phyloP scores from a whole-genome alignment of 2,113 vertebrate genomes.

The Lipophrys pholis region DNA sequence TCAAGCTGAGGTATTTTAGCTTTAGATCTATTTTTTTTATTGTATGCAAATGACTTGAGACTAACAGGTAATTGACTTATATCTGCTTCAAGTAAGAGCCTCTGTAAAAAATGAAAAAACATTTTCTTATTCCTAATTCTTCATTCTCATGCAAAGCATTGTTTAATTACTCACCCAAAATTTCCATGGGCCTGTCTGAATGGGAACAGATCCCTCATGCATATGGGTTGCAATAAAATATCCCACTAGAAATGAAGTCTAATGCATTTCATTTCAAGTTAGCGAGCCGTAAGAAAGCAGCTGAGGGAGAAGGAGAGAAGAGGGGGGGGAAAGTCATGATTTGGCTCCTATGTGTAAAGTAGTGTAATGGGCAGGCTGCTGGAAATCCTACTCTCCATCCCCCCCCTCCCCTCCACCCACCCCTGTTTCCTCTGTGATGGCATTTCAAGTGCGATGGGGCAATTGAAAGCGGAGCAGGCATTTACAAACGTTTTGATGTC shows the following conservation, averaged over 20 bases:
- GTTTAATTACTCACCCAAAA: conserved; percentile 56
- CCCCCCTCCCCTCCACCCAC: no score
- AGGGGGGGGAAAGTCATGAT: conserved; percentile 42
- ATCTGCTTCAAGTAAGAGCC: no score
- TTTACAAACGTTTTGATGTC: conserved; percentile 24
- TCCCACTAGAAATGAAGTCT: conserved; percentile 44
- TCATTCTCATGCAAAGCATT: conserved; percentile 14
- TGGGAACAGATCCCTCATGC: conserved; percentile 34
- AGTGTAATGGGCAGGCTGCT: conserved; percentile 57
- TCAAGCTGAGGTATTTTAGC: no score
- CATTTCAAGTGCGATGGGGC: conserved; percentile 71
- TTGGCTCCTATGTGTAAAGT: conserved; percentile 57
- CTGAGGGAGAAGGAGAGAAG: neutral
- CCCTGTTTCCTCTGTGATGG: conserved; percentile 74
- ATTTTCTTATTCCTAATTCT: neutral
- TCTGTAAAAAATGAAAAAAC: no score
- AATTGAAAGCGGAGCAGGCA: conserved; percentile 47
- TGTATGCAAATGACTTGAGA: no score
- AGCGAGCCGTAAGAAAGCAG: conserved; percentile 55
- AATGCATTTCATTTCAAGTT: conserved; percentile 62
- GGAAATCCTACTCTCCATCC: conserved; percentile 63
- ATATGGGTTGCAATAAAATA: conserved; percentile 39
- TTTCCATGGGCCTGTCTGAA: conserved; percentile 42
- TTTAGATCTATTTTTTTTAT: no score
- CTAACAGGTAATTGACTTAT: no score